These are phyloP conservation scores for Uropetala carovei DNA, from an alignment of 2,888 invertebrate genomes.

Conservation along the genomic window DNA sequence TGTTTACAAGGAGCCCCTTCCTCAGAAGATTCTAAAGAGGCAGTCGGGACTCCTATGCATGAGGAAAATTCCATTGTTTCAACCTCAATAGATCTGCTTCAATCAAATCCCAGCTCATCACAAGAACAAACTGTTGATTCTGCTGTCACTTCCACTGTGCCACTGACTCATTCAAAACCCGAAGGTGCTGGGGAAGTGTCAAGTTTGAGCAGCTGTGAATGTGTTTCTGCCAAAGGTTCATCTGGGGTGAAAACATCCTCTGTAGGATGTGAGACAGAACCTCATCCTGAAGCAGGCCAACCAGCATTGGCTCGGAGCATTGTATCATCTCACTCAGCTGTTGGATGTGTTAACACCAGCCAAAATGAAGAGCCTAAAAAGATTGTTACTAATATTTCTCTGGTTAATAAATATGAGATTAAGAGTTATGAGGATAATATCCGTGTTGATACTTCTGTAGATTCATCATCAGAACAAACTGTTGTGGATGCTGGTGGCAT, in stretches of 20 bases:
- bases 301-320: background rate
- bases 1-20: conserved; percentile 30
- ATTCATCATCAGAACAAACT: background rate
- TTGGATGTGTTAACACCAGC: background rate
- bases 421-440: background rate
- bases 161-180: background rate
- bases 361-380: conserved; percentile 2
- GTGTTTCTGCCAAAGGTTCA: background rate
- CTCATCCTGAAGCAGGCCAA: background rate
- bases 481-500: background rate
- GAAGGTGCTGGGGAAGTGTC: background rate
- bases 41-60: conserved; percentile 9
- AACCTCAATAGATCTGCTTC: background rate
- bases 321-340: background rate
- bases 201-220: background rate
- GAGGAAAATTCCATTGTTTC: conserved; percentile 27
- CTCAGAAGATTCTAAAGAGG: conserved; percentile 16
- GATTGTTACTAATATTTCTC: background rate
- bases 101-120: background rate
- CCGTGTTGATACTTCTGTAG: background rate
- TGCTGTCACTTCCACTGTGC: background rate
- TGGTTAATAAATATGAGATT: too few relatives aligned
- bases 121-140: background rate
- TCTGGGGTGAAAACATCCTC: background rate
- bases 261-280: conserved; percentile 42